Evolutionary conservation across 2,113 vertebrate genomes (phyloP).

Genomic region (Pollachius pollachius): DNA sequence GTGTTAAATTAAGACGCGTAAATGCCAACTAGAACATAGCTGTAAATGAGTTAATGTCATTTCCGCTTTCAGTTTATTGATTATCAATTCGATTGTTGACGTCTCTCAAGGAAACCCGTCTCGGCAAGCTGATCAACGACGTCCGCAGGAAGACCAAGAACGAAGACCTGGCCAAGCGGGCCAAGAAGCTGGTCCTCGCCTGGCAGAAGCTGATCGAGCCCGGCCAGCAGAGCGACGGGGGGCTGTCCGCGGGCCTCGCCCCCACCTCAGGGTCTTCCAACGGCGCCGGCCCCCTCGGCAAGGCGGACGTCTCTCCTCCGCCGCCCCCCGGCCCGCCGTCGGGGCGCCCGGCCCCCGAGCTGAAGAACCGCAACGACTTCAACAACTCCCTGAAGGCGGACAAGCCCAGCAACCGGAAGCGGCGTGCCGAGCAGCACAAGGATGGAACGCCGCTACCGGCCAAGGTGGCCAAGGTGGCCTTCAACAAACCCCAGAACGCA

Average conservation of each 20-base stretch:
- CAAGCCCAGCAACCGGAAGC: conserved; percentile 77
- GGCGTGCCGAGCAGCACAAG: conserved; percentile 78
- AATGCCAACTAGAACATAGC: not conserved
- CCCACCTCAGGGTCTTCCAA: conserved; percentile 77
- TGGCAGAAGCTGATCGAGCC: conserved; percentile 94
- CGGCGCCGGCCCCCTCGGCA: conserved; percentile 69
- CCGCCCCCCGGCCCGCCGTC: conserved; percentile 45
- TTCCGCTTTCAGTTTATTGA: not conserved
- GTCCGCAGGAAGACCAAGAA: conserved; percentile 92
- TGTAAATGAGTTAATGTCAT: not conserved
- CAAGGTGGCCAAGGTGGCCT: conserved; percentile 78
- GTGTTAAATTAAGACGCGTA: not conserved
- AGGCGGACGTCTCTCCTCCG: conserved; percentile 62
- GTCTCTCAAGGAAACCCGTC: conserved; percentile 83
- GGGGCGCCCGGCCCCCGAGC: conserved; percentile 73
- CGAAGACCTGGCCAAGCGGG: conserved; percentile 89
- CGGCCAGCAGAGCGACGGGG: conserved; percentile 69
- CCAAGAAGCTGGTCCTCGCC: conserved; percentile 88
- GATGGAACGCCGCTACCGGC: conserved; percentile 73
- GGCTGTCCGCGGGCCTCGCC: conserved; percentile 71
- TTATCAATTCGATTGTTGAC: not conserved
- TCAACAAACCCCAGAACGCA: conserved; percentile 76
- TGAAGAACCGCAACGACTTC: conserved; percentile 84
- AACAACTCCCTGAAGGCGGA: conserved; percentile 80
- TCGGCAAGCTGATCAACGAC: conserved; percentile 94